Conservation (phyloP, 2,888 invertebrate species). For the Agonopterix heracliana region DNA sequence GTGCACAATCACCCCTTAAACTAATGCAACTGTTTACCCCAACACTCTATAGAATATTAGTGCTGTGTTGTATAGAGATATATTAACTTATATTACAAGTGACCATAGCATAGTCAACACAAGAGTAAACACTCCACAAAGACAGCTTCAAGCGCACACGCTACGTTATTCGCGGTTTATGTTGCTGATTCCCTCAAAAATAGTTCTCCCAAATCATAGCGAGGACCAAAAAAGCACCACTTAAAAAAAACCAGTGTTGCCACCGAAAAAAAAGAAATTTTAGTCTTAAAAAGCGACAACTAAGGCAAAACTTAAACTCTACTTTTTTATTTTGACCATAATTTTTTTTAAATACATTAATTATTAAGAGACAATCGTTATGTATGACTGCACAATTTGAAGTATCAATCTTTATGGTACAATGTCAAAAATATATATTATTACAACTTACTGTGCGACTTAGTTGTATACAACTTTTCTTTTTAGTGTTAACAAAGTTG, state of each 20-base stretch:
- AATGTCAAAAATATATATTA: slow-evolving; percentile 34
- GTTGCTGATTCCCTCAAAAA: too few relatives aligned
- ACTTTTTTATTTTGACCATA: slow-evolving; percentile 1
- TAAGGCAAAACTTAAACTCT: slow-evolving; percentile 19
- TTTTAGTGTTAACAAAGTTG: too few relatives aligned
- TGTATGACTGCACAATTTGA: slow-evolving; percentile 17
- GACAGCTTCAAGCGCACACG: too few relatives aligned
- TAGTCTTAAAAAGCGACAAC: slow-evolving; percentile 9
- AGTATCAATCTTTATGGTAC: slow-evolving; percentile 23
- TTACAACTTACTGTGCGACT: neutral
- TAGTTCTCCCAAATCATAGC: neutral
- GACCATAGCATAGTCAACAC: too few relatives aligned
- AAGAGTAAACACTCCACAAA: too few relatives aligned
- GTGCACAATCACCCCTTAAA: too few relatives aligned
- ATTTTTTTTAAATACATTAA: slow-evolving; percentile 2
- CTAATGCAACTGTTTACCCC: too few relatives aligned
- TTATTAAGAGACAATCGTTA: slow-evolving; percentile 2
- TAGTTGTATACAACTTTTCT: slow-evolving; percentile 8
- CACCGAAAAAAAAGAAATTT: slow-evolving; percentile 10
- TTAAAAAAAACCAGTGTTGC: slow-evolving; percentile 12
- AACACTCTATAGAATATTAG: too few relatives aligned
- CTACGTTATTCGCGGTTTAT: too few relatives aligned
- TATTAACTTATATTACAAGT: too few relatives aligned
- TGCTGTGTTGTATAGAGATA: too few relatives aligned
- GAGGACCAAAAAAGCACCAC: neutral